These are phyloP conservation scores for Drosophila picticornis DNA, from an alignment of 2,888 invertebrate species.

Conservation along the genomic window DNA sequence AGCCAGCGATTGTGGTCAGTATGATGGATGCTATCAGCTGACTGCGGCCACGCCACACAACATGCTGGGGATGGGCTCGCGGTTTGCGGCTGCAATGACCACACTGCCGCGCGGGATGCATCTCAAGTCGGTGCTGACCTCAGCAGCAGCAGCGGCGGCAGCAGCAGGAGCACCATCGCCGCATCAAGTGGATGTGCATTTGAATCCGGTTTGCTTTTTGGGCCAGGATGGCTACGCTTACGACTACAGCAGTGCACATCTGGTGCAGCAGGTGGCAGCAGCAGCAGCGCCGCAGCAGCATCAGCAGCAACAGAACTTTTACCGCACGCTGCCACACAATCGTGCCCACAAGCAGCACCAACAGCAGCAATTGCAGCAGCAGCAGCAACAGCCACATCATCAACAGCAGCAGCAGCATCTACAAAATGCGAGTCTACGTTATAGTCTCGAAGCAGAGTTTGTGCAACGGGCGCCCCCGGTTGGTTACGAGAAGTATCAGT, in stretches of 20 bases:
- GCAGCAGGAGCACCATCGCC: constrained; percentile 85
- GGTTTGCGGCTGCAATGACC: constrained; percentile 86
- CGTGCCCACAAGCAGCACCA: constrained; percentile 85
- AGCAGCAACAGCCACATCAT: constrained; percentile 80
- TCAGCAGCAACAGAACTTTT: constrained; percentile 86
- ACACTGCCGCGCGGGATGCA: constrained; percentile 86
- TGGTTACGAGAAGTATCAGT: constrained; percentile 86
- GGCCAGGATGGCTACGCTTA: constrained; percentile 91
- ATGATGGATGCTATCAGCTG: constrained; percentile 85
- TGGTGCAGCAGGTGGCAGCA: constrained; percentile 73
- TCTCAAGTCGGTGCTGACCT: constrained; percentile 83
- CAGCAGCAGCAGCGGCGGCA: constrained; percentile 35
- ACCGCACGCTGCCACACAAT: constrained; percentile 92
- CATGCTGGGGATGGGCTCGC: constrained; percentile 67
- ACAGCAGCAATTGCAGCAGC: constrained; percentile 64
- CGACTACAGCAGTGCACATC: constrained; percentile 84
- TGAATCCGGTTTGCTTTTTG: constrained; percentile 91
- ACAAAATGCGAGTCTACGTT: constrained; percentile 87
- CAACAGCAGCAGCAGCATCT: constrained; percentile 83
- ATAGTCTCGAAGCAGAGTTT: constrained; percentile 89
- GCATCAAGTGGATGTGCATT: constrained; percentile 90
- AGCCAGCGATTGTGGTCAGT: constrained; percentile 83
- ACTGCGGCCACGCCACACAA: constrained; percentile 74
- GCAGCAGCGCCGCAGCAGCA: constrained; percentile 62
- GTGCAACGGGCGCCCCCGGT: constrained; percentile 86